Percentiles rank a stretch among this genome's conserved stretches.
Conservation (phyloP, 2,797 vertebrate genomes). For the Miichthys miiuy region DNA sequence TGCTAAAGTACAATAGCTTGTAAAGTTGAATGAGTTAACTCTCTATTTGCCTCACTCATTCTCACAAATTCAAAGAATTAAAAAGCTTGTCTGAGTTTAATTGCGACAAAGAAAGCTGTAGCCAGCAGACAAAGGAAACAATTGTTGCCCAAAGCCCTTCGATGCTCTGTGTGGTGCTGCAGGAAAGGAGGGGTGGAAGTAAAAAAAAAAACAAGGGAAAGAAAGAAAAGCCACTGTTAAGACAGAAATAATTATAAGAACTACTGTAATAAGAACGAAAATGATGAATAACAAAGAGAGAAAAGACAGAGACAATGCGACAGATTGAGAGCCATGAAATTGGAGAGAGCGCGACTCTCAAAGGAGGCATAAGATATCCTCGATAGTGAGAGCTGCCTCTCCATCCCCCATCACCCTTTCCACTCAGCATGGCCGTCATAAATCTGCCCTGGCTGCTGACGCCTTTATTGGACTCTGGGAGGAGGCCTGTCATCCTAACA, state of each 20-base stretch:
- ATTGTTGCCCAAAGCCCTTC: conserved; percentile 38
- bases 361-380: conserved; percentile 70
- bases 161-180: neutral
- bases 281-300: conserved; percentile 29
- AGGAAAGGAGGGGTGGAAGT: conserved; percentile 1
- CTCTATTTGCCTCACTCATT: conserved; percentile 32
- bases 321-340: conserved; percentile 64
- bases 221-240: neutral
- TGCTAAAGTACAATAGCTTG: conserved; percentile 6
- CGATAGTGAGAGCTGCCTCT: conserved; percentile 55
- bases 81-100: conserved; percentile 44
- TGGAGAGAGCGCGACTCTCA: conserved; percentile 60
- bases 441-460: conserved; percentile 65
- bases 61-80: conserved; percentile 35
- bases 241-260: conserved; percentile 36
- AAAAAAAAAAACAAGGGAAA: neutral
- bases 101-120: conserved; percentile 35
- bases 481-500: conserved; percentile 60
- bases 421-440: conserved; percentile 65
- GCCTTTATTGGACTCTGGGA: conserved; percentile 70
- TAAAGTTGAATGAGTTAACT: conserved; percentile 20
- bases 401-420: conserved; percentile 66
- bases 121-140: conserved; percentile 53
- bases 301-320: conserved; percentile 45
- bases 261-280: conserved; percentile 23